Evolutionary conservation across 1,140 invertebrate species (phyloP).

Genomic region (Patella vulgata): DNA sequence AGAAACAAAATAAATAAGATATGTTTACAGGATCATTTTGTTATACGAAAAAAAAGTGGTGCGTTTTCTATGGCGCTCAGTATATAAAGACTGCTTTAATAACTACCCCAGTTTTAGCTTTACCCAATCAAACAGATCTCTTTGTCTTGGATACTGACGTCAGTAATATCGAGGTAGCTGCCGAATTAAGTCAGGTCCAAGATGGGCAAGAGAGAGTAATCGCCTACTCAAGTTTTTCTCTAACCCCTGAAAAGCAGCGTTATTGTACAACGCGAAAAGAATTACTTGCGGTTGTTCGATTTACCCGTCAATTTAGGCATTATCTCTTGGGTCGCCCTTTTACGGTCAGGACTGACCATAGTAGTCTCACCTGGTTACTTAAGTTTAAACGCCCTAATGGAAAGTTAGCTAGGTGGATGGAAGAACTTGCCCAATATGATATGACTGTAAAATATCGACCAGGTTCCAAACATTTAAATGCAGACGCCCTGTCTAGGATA

Average conservation of each 20-base stretch:
- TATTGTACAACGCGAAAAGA: slow-evolving; percentile 53
- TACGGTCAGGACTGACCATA: slow-evolving; percentile 37
- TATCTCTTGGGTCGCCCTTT: slow-evolving; percentile 33
- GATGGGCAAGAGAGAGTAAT: slow-evolving; percentile 59
- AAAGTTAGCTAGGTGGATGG: neutral
- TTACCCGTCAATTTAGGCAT: slow-evolving; percentile 18
- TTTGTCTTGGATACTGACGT: slow-evolving; percentile 28
- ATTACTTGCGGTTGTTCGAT: slow-evolving; percentile 28
- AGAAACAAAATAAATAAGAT: too few species aligned
- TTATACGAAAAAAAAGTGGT: too few species aligned
- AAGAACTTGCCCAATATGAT: slow-evolving; percentile 7
- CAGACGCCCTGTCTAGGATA: neutral
- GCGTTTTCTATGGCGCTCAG: too few species aligned
- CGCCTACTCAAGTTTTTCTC: slow-evolving; percentile 63
- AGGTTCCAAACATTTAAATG: slow-evolving; percentile 4
- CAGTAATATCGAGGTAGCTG: slow-evolving; percentile 6
- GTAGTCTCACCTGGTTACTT: slow-evolving; percentile 30
- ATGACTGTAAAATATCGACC: slow-evolving; percentile 1
- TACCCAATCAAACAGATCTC: neutral
- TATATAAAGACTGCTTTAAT: slow-evolving; percentile 48
- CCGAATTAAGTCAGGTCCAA: slow-evolving; percentile 15
- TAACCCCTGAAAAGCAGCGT: slow-evolving; percentile 64
- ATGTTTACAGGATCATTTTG: too few species aligned
- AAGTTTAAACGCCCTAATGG: neutral
- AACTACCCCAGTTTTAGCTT: slow-evolving; percentile 13